These are phyloP conservation scores for Pseudopleuronectes americanus DNA, from an alignment of 2,797 vertebrate genomes.

Conservation along the genomic window DNA sequence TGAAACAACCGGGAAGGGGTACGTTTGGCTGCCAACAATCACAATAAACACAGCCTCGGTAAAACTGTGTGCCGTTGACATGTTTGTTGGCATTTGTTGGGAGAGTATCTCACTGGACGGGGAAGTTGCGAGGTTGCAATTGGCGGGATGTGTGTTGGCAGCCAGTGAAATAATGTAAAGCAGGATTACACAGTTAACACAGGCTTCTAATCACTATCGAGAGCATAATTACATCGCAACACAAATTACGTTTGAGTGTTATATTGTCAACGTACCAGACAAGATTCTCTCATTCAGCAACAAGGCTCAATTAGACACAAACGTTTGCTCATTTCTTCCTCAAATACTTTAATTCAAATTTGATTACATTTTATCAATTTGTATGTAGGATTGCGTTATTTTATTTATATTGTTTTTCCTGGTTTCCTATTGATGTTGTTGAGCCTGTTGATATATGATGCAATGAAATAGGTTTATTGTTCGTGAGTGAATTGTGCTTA, in stretches of 20 bases:
- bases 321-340: conserved; percentile 6
- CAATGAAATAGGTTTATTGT: too few species aligned
- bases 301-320: conserved; percentile 42
- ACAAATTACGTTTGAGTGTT: conserved; percentile 60
- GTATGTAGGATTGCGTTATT: too few species aligned
- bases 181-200: conserved; percentile 59
- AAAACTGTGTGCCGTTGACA: conserved; percentile 47
- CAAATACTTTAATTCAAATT: conserved; percentile 7
- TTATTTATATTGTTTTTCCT: too few species aligned
- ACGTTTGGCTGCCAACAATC: conserved; percentile 52
- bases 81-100: conserved; percentile 58
- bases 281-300: conserved; percentile 48
- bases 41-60: conserved; percentile 55
- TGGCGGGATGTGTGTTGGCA: conserved; percentile 65
- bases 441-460: too few species aligned
- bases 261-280: conserved; percentile 63
- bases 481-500: too few species aligned
- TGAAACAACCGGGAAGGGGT: conserved; percentile 40
- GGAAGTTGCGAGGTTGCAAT: conserved; percentile 59
- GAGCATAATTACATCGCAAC: conserved; percentile 62
- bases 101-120: conserved; percentile 39
- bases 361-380: neutral
- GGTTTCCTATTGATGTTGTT: too few species aligned
- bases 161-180: conserved; percentile 63
- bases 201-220: conserved; percentile 64